These are phyloP conservation scores for Toxonevra muliebris DNA, from an alignment of 2,888 invertebrate species.

Conservation along the genomic window DNA sequence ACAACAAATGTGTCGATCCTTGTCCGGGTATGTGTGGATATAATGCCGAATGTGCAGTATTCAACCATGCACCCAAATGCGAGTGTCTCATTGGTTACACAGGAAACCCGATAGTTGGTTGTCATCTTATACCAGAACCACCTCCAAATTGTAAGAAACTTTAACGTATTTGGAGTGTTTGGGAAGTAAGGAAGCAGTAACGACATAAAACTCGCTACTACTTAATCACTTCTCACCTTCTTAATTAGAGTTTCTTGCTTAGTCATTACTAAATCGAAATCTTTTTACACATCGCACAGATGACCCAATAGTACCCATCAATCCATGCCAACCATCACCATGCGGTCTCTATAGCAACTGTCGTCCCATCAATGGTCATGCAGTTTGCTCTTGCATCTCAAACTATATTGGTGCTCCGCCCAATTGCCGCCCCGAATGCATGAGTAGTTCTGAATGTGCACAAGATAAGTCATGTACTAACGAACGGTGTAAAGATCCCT, in stretches of 20 bases:
- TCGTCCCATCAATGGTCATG: conserved; percentile 75
- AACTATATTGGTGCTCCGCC: conserved; percentile 83
- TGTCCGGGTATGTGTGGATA: conserved; percentile 85
- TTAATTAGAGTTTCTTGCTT: not conserved
- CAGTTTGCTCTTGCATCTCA: conserved; percentile 82
- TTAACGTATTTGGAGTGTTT: not conserved
- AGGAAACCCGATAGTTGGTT: conserved; percentile 70
- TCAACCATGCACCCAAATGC: conserved; percentile 75
- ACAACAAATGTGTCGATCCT: conserved; percentile 83
- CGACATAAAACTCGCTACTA: not conserved
- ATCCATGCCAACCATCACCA: conserved; percentile 75
- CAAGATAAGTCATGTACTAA: conserved; percentile 82
- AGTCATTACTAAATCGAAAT: not conserved
- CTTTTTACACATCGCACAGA: conserved; percentile 43
- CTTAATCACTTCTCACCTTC: conserved; percentile 3
- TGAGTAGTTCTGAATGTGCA: conserved; percentile 83
- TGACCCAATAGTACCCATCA: conserved; percentile 57
- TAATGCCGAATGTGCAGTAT: conserved; percentile 77
- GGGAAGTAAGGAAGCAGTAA: conserved; percentile 14
- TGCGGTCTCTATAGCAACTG: conserved; percentile 86
- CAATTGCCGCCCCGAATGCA: conserved; percentile 82
- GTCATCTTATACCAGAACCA: conserved; percentile 55
- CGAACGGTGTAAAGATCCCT: conserved; percentile 83
- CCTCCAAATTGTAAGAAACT: conserved; percentile 57
- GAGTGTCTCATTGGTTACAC: conserved; percentile 70